Evolutionary conservation across 2,888 invertebrate species (phyloP).

Genomic region (Cheilosia pagana): DNA sequence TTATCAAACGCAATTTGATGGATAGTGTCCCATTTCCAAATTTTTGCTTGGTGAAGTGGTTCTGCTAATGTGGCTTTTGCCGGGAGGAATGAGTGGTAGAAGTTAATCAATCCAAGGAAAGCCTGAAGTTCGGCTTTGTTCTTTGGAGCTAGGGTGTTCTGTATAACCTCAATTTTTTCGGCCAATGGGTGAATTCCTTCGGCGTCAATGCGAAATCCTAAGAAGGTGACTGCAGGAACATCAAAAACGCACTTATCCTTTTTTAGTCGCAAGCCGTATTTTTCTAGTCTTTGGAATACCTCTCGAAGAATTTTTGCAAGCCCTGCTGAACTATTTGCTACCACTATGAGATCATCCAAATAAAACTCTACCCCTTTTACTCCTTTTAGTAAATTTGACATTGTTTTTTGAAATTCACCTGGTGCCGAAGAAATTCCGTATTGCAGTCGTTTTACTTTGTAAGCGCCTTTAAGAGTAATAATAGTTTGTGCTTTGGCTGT

Average conservation of each 20-base stretch:
- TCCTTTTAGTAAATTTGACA: conserved; percentile 41
- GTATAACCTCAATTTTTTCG: no score
- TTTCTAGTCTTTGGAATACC: conserved; percentile 29
- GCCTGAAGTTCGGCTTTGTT: no score
- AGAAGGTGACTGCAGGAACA: conserved; percentile 43
- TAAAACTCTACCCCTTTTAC: conserved; percentile 58
- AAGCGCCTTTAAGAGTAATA: conserved; percentile 76
- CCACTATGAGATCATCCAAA: conserved; percentile 62
- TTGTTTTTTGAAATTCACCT: conserved; percentile 61
- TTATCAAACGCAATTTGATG: no score
- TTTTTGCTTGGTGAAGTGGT: no score
- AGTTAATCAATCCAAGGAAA: no score
- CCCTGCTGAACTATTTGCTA: conserved; percentile 51
- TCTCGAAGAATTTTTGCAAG: conserved; percentile 30
- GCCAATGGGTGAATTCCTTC: conserved; percentile 33
- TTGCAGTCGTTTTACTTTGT: conserved; percentile 64
- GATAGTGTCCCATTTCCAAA: no score
- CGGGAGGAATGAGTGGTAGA: no score
- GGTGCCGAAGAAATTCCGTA: conserved; percentile 57
- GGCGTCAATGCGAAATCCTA: conserved; percentile 62
- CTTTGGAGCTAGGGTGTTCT: no score
- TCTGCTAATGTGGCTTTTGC: no score
- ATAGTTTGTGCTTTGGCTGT: conserved; percentile 76
- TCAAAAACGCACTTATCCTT: conserved; percentile 46
- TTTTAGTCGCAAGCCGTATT: background rate